phyloP scores from a whole-genome alignment of 2,797 vertebrate species.

The Microcaecilia unicolor region DNA sequence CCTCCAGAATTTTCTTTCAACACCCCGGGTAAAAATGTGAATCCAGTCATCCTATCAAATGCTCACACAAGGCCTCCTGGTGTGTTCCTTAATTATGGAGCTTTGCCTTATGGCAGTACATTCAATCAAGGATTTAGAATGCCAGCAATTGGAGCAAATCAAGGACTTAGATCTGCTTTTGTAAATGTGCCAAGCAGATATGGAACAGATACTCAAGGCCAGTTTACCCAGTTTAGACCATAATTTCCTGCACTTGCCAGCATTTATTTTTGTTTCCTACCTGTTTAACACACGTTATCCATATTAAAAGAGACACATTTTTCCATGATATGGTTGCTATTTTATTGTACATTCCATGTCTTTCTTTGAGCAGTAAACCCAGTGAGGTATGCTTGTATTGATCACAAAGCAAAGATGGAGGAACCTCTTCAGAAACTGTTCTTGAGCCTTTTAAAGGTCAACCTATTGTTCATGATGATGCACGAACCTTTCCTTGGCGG shows the following conservation, averaged over 20 bases:
- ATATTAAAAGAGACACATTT: no score
- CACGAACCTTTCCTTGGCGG: no score
- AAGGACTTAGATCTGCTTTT: conserved; percentile 75
- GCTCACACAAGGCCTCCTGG: conserved; percentile 66
- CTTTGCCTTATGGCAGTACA: conserved; percentile 50
- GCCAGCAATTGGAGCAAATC: conserved; percentile 50
- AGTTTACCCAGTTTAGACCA: conserved; percentile 59
- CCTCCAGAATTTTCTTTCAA: conserved; percentile 91
- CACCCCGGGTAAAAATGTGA: conserved; percentile 77
- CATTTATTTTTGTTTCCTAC: conserved; percentile 29
- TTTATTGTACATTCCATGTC: no score
- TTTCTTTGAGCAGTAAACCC: no score
- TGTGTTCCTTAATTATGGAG: conserved; percentile 64
- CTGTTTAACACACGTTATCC: no score
- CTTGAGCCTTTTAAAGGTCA: no score
- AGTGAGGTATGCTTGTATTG: no score
- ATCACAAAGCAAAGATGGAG: no score
- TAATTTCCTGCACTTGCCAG: conserved; percentile 55
- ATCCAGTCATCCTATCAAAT: conserved; percentile 64
- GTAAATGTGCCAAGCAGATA: conserved; percentile 60
- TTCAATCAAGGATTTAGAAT: conserved; percentile 59
- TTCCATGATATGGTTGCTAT: no score
- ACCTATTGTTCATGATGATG: no score
- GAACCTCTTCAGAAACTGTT: no score
- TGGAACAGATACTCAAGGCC: conserved; percentile 54